phyloP scores from a whole-genome alignment of 2,113 vertebrate species.

The Electrona antarctica region DNA sequence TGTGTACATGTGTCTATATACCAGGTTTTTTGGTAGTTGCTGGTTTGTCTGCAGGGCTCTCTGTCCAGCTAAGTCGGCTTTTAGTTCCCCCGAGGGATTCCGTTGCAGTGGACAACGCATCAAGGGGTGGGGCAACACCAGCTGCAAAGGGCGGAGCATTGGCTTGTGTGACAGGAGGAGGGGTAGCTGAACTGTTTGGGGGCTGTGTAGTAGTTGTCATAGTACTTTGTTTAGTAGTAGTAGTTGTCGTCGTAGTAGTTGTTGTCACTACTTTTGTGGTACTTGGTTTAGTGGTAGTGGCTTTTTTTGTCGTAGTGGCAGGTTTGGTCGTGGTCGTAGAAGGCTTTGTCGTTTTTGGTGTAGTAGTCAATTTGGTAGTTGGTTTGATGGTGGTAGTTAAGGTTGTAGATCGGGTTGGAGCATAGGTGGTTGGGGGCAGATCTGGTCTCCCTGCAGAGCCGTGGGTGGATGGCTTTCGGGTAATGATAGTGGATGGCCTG shows the following conservation, averaged over 20 bases:
- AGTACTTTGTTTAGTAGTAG: neutral
- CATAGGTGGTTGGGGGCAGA: neutral
- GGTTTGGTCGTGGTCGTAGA: conserved; percentile 11
- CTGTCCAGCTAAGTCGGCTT: conserved; percentile 73
- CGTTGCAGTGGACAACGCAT: neutral
- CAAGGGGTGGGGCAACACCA: neutral
- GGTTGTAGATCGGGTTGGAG: conserved; percentile 30
- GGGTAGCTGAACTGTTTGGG: neutral
- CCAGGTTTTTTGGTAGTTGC: conserved; percentile 67
- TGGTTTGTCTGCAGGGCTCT: conserved; percentile 60
- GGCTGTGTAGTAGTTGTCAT: neutral
- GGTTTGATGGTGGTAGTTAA: conserved; percentile 16
- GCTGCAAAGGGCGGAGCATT: conserved; percentile 14
- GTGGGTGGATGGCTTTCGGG: conserved; percentile 10
- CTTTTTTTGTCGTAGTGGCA: conserved; percentile 13
- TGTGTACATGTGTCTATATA: conserved; percentile 13
- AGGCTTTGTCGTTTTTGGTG: conserved; percentile 9
- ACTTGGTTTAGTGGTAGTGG: neutral
- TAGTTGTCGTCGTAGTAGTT: neutral
- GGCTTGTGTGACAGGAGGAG: neutral
- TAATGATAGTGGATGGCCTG: neutral
- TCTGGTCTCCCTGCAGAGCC: neutral
- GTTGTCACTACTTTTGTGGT: neutral
- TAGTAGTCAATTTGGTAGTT: neutral
- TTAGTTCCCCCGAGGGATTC: conserved; percentile 20